Conservation (phyloP, 2,888 invertebrate genomes). For the Idaea biselata region DNA sequence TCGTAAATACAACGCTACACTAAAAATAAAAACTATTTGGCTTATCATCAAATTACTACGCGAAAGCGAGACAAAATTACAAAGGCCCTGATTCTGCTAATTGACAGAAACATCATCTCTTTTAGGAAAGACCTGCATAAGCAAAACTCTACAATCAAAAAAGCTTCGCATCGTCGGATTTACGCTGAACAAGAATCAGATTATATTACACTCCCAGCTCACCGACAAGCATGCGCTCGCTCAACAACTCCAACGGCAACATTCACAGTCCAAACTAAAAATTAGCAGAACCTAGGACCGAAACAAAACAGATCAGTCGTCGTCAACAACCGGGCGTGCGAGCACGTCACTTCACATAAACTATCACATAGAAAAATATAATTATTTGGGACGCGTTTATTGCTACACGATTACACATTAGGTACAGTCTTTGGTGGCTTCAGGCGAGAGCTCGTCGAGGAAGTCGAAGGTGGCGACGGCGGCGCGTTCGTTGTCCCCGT, state of each 20-base stretch:
- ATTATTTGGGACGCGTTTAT: slow-evolving; percentile 60
- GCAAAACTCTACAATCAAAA: slow-evolving; percentile 15
- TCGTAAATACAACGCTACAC: slow-evolving; percentile 50
- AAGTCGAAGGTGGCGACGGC: slow-evolving; percentile 91
- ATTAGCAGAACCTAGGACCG: slow-evolving; percentile 35
- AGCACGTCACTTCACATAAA: slow-evolving; percentile 29
- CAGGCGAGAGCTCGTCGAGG: slow-evolving; percentile 83
- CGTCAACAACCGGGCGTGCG: slow-evolving; percentile 29
- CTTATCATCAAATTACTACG: slow-evolving; percentile 52
- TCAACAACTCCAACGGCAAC: slow-evolving; percentile 13
- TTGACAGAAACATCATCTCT: slow-evolving; percentile 28
- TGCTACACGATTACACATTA: slow-evolving; percentile 45
- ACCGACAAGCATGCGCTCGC: slow-evolving; percentile 23
- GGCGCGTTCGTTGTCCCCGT: slow-evolving; percentile 87
- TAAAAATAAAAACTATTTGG: slow-evolving; percentile 57
- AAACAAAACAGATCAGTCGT: slow-evolving; percentile 31
- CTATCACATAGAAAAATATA: slow-evolving; percentile 70
- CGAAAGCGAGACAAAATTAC: slow-evolving; percentile 49
- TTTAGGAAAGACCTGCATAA: slow-evolving; percentile 15
- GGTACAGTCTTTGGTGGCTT: slow-evolving; percentile 72
- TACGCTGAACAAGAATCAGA: slow-evolving; percentile 14
- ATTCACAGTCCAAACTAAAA: slow-evolving; percentile 24
- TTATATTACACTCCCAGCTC: slow-evolving; percentile 10
- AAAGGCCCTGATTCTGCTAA: slow-evolving; percentile 32
- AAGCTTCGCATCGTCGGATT: slow-evolving; percentile 8